Base-by-base conservation (phyloP, 2,113 vertebrate genomes). In the Microtus montanus region DNA sequence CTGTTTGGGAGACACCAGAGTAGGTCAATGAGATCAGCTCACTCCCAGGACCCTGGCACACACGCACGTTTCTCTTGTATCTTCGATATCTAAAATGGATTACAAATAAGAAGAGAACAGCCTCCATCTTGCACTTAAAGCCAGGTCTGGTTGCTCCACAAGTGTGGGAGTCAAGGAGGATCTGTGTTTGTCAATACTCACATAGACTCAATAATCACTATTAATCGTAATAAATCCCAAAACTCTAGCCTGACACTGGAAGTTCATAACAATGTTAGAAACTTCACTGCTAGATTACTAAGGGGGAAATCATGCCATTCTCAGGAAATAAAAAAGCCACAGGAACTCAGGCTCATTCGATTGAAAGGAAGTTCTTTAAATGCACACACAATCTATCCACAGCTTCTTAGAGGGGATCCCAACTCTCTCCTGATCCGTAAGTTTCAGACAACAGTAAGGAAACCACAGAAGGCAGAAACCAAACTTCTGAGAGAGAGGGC, bases 21-120 rank as follows among this genome's bases (percentile, higher is more conserved):
- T 73, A 90, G 93, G 94, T 38, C 92, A 95, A 7, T 28, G 84
- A 86, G 95, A 93, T 78, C 87, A 74, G 20, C 38, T 88, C 90
- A 73, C 61, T 44, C 47, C 73, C 70, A 52, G 38, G 71, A 73
- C 64, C 82, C 79, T 64, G 75, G 77, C 14, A 88, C 58, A 3
- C 64, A 49, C 24, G 38, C 64, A 49, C 19, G 64, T 44, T 90
- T 80, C 28, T 22, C 74, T 79, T 85, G n/a, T 35, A 80, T 90
- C 84, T 61, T 77, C 71, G 90, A 90, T 75, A 63, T 77, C 83
- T 82, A 84, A 78, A 96, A 22, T 68, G 92, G 52, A 84, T 80
- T 61, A 77, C 9, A 92, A 74, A 54, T n/a, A 22, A 89, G 87
- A 87, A 5, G 28, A 75, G 79, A 96, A 54, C 4, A 82, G 47